Base-by-base conservation (phyloP, 2,797 vertebrate species). In the Moxostoma hubbsi region DNA sequence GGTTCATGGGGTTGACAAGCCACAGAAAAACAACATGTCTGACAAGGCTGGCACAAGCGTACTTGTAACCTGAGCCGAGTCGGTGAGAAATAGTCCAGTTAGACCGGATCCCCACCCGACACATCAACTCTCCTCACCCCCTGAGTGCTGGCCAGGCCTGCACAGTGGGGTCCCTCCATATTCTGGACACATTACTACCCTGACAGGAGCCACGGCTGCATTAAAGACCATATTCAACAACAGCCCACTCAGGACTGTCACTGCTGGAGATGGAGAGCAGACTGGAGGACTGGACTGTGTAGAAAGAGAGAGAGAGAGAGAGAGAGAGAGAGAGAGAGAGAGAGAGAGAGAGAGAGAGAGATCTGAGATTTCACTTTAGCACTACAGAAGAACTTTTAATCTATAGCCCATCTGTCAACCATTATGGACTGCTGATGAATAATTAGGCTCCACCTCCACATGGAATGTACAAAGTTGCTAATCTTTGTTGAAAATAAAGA, bases 331-430 rank as follows among this genome's bases (percentile, higher is more conserved):
- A 73, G 73, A 75, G 62, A 47, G 66, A 54, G 47, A 36, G 86
- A 36, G 9, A 18, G 59, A 64, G 13, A 47, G 12, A 36, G 16
- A 36, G 64, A 13, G 11, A 72, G 73, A 70, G 54, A 50, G 68
- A 53, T 46, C 87, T 87, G 87, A 89, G 85, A 87, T 87, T 89
- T 86, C 81, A 81, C 83, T 55, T 81, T 79, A 85, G 86, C 86
- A 84, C 79, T 81, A 76, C 71, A 89, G 81, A 24, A 24, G 24
- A 82, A 81, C 87, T 88, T 86, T 84, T 80, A 90, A 88, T 90
- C 78, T 85, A 88, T 88, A 88, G 86, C 73, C 79, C 90, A 91
- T 89, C 91, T 93, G 88, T 92, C 90, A 90, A 87, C 89, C 85
- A 89, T 90, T 91, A 92, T 87, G 78, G 66, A 75, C 77, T 84